Conservation (phyloP, 2,797 vertebrate species). For the Phrynocephalus guinanensis region DNA sequence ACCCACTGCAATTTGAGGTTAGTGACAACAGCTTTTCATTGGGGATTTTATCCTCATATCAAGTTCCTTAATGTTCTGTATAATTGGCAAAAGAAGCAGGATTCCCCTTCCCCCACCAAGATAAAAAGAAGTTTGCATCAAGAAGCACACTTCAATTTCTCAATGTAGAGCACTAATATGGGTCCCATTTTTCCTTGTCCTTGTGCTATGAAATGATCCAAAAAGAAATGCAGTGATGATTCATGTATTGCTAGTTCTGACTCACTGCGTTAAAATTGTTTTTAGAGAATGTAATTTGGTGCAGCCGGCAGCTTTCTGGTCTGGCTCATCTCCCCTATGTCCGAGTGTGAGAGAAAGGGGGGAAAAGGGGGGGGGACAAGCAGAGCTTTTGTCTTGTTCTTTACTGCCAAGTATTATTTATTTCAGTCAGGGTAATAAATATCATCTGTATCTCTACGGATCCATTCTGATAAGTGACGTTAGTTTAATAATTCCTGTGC, state of each 20-base stretch:
- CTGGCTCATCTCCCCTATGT: not conserved
- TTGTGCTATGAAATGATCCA: not conserved
- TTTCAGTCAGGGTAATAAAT: conserved; percentile 16
- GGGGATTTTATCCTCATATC: not conserved
- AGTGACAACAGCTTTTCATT: not conserved
- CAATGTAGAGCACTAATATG: not conserved
- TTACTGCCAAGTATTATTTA: not conserved
- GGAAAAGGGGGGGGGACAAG: too few relatives aligned
- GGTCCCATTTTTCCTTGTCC: not conserved
- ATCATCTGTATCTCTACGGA: conserved; percentile 26
- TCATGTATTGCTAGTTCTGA: conserved; percentile 40
- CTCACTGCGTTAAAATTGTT: conserved; percentile 42
- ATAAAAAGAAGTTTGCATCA: not conserved
- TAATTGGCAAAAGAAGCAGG: conserved; percentile 18
- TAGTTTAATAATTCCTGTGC: conserved; percentile 32
- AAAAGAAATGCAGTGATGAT: conserved; percentile 46
- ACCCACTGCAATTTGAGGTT: not conserved
- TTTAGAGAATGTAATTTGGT: conserved; percentile 42
- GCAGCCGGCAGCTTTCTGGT: conserved; percentile 24
- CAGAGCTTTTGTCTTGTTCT: not conserved
- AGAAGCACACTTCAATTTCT: not conserved
- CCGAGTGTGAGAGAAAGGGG: not conserved
- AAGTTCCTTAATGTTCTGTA: conserved; percentile 23
- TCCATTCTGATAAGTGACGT: conserved; percentile 28
- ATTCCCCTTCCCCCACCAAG: not conserved